Base-by-base conservation (phyloP, 2,797 vertebrate species). In the Sebastes itinus region DNA sequence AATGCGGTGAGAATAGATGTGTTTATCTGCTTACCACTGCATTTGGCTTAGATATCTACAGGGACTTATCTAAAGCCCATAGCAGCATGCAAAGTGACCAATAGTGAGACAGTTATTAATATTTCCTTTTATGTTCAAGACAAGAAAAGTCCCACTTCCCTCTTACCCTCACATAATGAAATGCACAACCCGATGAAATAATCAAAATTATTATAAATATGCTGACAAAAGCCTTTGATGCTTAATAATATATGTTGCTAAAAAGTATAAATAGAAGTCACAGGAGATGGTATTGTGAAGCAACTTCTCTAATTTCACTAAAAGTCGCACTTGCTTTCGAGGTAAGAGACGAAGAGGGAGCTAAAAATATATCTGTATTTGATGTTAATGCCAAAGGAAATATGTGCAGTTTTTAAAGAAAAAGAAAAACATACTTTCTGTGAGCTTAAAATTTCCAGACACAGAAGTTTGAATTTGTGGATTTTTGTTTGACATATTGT, bases 201-300 rank as follows among this genome's bases (percentile, higher is more conserved):
- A 89, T 87, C 64, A 85, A 76, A 89, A 87, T 74, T 14, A 85
- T 82, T 83, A 84, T 87, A 89, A 93, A 93, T 86, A 91, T 82
- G 83, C 91, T 72, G 84, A 92, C 82, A 85, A 91, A 91, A 91
- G 5, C 87, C 94, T 94, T 95, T 95, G 94, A 95, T 92, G 93
- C 89, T 88, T 92, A 87, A 91, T 91, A 91, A 90, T 85, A 89
- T 83, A 87, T 85, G 87, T 89, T 94, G 85, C 82, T 91, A 81
- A 89, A 91, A 87, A 92, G 84, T 90, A 93, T 88, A 89, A 92
- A 93, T 92, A 93, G 91, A 90, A 90, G 88, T 89, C 93, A 87
- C 94, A 81, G 73, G 93, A 93, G 94, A 94, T 70, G 66, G 25
- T 72, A 76, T 20, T 55, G 75, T 64, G 78, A 79, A 52, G 81